Evolutionary conservation across 2,113 vertebrate species (phyloP).

Genomic region (Talpa occidentalis): DNA sequence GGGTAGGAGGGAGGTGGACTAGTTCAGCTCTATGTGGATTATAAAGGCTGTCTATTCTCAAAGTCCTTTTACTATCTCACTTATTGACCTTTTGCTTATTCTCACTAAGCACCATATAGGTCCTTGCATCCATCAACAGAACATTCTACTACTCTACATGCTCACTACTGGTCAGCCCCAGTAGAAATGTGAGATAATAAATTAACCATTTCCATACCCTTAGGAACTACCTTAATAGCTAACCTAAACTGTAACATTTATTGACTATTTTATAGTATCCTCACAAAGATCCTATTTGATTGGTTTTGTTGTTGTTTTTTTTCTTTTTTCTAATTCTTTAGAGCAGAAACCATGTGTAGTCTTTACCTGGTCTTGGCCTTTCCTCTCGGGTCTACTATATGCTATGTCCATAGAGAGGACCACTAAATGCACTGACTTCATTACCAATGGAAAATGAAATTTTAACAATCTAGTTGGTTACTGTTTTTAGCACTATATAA

Average conservation of each 20-base stretch:
- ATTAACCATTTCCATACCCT: not conserved
- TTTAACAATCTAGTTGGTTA: not conserved
- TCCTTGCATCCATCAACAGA: not conserved
- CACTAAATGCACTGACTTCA: not conserved
- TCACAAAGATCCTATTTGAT: not conserved
- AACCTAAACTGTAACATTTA: not conserved
- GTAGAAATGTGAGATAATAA: not conserved
- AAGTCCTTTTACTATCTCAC: not conserved
- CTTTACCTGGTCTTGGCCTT: not conserved
- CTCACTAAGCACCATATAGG: not conserved
- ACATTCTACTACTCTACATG: not conserved
- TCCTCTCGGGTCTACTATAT: not conserved
- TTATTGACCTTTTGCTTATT: not conserved
- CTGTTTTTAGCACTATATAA: not conserved
- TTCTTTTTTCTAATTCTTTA: not conserved
- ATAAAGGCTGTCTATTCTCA: not conserved
- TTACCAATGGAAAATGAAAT: not conserved
- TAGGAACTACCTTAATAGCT: not conserved
- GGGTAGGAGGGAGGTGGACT: accelerated
- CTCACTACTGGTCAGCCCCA: not conserved
- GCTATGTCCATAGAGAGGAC: not conserved
- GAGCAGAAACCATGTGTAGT: not conserved
- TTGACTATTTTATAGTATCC: not conserved
- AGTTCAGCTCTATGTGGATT: not conserved
- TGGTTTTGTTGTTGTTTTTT: not conserved